phyloP scores from a whole-genome alignment of 2,888 invertebrate genomes.

The Dryomyza anilis region DNA sequence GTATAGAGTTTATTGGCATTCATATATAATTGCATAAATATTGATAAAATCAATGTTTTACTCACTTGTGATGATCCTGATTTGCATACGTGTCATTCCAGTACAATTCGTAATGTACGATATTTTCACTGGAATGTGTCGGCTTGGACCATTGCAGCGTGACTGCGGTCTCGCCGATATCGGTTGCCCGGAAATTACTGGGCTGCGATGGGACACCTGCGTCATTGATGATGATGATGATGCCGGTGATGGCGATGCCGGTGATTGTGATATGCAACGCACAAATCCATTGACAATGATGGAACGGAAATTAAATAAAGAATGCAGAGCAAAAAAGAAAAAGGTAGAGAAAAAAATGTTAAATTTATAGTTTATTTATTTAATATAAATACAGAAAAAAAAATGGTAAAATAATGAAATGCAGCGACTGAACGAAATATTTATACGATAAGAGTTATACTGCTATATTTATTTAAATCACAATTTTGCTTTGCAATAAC shows the following conservation, averaged over 20 bases:
- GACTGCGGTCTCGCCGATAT: constrained; percentile 88
- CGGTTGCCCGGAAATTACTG: constrained; percentile 82
- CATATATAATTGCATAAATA: no score
- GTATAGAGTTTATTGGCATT: no score
- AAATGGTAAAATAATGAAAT: no score
- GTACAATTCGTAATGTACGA: constrained; percentile 93
- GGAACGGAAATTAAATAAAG: constrained; percentile 50
- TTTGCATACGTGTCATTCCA: constrained; percentile 97
- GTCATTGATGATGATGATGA: constrained; percentile 25
- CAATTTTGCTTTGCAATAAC: no score
- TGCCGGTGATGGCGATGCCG: constrained; percentile 25
- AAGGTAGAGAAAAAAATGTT: background rate
- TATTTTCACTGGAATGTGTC: constrained; percentile 88
- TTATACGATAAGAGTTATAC: no score
- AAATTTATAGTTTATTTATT: constrained; percentile 21
- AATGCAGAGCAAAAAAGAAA: constrained; percentile 21
- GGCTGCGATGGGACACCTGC: constrained; percentile 96
- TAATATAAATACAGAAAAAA: no score
- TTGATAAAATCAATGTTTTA: constrained; percentile 31
- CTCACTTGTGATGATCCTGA: constrained; percentile 82
- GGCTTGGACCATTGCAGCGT: constrained; percentile 93
- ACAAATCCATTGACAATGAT: constrained; percentile 40
- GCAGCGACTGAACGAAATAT: no score
- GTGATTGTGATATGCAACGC: constrained; percentile 21
- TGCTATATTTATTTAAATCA: no score